phyloP scores from a whole-genome alignment of 92 coral and sea anemone genomes.

The Muricea muricata region DNA sequence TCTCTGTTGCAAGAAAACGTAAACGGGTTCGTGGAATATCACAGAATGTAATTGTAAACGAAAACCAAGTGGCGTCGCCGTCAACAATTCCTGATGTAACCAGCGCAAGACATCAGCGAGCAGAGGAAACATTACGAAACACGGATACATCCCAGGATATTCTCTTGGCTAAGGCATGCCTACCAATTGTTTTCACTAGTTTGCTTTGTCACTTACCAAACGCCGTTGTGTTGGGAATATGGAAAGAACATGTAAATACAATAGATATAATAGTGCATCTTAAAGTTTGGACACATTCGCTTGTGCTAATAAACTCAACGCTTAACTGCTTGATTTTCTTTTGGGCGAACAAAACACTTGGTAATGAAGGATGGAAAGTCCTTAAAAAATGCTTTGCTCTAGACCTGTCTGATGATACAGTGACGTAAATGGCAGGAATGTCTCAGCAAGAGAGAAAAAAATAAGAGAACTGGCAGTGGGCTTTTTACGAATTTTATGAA shows the following conservation, averaged over 20 bases:
- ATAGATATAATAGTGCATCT: not conserved
- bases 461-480: too few relatives aligned
- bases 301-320: not conserved
- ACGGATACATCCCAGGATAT: not conserved
- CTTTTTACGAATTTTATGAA: too few relatives aligned
- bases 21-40: not conserved
- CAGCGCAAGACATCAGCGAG: not conserved
- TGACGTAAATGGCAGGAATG: too few relatives aligned
- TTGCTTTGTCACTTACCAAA: not conserved
- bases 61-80: too few relatives aligned
- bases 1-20: slow-evolving; percentile 1
- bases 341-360: slow-evolving; percentile 12
- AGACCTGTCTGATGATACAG: not conserved
- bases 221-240: not conserved
- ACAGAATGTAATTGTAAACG: not conserved
- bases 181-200: not conserved
- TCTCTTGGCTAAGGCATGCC: not conserved
- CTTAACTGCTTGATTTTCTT: slow-evolving; percentile 10
- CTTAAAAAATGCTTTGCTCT: not conserved
- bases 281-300: not conserved
- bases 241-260: not conserved
- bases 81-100: too few relatives aligned
- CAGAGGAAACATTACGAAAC: too few relatives aligned
- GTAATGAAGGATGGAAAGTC: not conserved
- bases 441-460: too few relatives aligned